A percentile compares a stretch with the other conserved stretches of the same genome.
phyloP scores from a whole-genome alignment of 2,888 invertebrate species.

The Cepaea hortensis region DNA sequence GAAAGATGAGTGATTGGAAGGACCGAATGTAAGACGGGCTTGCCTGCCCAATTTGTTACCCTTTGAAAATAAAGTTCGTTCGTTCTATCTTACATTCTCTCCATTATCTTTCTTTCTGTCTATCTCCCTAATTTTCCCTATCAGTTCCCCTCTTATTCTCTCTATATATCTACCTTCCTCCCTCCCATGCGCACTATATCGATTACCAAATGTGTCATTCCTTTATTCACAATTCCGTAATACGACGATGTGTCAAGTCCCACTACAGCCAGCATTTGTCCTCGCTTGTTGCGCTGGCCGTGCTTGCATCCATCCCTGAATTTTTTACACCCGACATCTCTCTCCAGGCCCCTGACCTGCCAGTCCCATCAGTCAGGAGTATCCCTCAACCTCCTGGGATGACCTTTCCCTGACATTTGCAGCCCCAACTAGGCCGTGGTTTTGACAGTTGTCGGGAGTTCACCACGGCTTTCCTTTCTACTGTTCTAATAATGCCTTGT shows the following conservation, averaged over 20 bases:
- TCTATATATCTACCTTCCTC: not conserved
- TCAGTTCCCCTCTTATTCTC: not conserved
- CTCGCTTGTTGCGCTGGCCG: not conserved
- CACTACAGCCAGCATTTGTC: not conserved
- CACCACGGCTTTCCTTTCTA: not conserved
- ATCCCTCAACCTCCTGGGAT: not conserved
- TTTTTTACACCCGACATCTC: not conserved
- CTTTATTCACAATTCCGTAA: no score
- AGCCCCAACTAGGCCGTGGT: not conserved
- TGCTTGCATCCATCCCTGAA: not conserved
- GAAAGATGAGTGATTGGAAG: no score
- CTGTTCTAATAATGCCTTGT: not conserved
- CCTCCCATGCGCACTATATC: no score
- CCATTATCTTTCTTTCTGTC: no score
- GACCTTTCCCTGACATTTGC: constrained; percentile 24
- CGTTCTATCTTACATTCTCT: no score
- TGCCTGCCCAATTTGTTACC: no score
- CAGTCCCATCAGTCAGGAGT: not conserved
- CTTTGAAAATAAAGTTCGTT: no score
- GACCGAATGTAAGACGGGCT: no score
- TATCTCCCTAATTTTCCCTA: no score
- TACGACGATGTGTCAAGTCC: no score
- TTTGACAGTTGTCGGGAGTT: constrained; percentile 3
- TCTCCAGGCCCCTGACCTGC: not conserved
- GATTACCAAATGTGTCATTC: no score